phyloP scores from a whole-genome alignment of 1,140 invertebrate genomes.

The Nephila pilipes region DNA sequence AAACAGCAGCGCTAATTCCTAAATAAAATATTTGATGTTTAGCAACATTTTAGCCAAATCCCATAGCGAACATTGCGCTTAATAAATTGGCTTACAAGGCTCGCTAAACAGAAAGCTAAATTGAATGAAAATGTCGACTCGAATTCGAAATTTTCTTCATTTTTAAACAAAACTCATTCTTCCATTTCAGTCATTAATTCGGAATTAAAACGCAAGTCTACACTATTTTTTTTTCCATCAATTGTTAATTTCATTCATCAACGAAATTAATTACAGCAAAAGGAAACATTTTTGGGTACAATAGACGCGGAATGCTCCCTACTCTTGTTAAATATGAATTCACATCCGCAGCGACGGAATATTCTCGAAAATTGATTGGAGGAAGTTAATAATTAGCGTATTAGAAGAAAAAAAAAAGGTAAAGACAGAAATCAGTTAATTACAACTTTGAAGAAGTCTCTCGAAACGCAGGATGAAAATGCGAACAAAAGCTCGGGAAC shows the following conservation, averaged over 20 bases:
- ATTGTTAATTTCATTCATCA: neutral
- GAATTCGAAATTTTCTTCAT: slow-evolving; percentile 17
- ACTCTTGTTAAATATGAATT: slow-evolving; percentile 46
- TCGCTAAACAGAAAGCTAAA: neutral
- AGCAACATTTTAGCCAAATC: neutral
- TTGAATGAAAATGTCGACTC: neutral
- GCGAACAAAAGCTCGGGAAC: slow-evolving; percentile 59
- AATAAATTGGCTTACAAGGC: too few relatives aligned
- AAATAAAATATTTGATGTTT: neutral
- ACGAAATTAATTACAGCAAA: slow-evolving; percentile 48
- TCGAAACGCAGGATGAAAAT: neutral
- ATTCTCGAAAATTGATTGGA: slow-evolving; percentile 42
- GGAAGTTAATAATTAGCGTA: slow-evolving; percentile 69
- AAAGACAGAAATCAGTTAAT: slow-evolving; percentile 70
- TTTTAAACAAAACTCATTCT: slow-evolving; percentile 26
- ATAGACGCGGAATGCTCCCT: too few relatives aligned
- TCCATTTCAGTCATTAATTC: slow-evolving; percentile 23
- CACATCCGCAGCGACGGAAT: neutral
- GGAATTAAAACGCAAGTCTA: neutral
- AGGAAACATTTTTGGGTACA: slow-evolving; percentile 40
- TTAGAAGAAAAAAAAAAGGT: slow-evolving; percentile 42
- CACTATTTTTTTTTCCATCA: neutral
- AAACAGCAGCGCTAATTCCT: neutral
- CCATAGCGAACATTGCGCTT: neutral
- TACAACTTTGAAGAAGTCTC: slow-evolving; percentile 71